A percentile compares a stretch with the other conserved stretches of the same genome.
Conservation (phyloP, 2,888 invertebrate species). For the Cacoxenus indagator region DNA sequence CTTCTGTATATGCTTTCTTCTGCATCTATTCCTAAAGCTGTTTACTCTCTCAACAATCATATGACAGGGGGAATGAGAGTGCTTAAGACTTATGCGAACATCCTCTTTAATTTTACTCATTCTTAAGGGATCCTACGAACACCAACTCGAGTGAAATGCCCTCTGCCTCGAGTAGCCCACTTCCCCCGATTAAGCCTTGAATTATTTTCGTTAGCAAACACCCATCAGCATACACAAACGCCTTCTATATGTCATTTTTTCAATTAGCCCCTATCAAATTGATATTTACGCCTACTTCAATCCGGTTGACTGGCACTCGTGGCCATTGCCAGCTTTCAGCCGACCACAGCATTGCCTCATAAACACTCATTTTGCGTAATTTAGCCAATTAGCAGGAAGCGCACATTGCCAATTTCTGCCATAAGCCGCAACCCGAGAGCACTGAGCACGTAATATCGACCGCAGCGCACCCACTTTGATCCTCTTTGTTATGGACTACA, state of each 20-base stretch:
- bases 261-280: constrained; percentile 33
- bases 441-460: too few species aligned
- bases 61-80: too few species aligned
- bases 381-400: constrained; percentile 16
- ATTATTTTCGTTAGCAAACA: neutral
- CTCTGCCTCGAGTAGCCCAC: too few species aligned
- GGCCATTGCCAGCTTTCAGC: neutral
- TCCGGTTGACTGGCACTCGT: neutral
- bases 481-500: neutral
- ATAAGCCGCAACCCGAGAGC: neutral
- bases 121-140: too few species aligned
- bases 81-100: too few species aligned
- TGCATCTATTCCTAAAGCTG: constrained; percentile 21
- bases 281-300: constrained; percentile 15
- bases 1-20: constrained; percentile 7
- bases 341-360: neutral
- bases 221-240: neutral
- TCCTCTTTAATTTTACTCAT: too few species aligned
- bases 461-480: too few species aligned
- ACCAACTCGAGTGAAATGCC: too few species aligned
- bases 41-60: neutral
- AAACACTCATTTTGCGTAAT: constrained; percentile 14
- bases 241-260: constrained; percentile 29
- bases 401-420: neutral
- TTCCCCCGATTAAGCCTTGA: neutral